Evolutionary conservation across 2,113 vertebrate species (phyloP), one percentile per base, ranked within the genome.

Genomic region (Gasterosteus aculeatus): DNA sequence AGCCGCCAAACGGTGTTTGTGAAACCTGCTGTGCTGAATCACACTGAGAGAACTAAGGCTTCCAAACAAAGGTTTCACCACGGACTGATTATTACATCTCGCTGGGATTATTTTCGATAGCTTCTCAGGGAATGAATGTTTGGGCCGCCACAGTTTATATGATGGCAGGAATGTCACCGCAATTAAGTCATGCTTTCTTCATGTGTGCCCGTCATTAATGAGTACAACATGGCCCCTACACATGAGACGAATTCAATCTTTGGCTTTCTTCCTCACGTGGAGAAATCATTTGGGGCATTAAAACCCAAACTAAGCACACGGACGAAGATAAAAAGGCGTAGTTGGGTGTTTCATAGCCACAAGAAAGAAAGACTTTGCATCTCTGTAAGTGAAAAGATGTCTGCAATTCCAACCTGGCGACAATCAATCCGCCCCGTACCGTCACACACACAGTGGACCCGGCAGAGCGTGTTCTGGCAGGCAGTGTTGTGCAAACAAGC

Each of bases 121-220:
- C 46, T 76, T 82, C 68, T 87, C 39, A 70, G 66, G 49, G 79
- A 71, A 80, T 54, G 71, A 81, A 76, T 59, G 44, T 67, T 83
- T 67, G 68, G 67, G 71, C 42, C 1, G 78, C 74, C 26, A 10
- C 61, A 77, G 74, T 81, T 84, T 70, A 81, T 86, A 78, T 33
- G 72, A 65, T 78, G 59, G 90, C 85, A 77, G 78, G 75, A 82
- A 87, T 82, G 74, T 71, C 63, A 33, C 5, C 61, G 84, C 81
- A 88, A 75, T 87, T 85, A 84, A 78, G 60, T 80, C 62, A 82
- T 80, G 67, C 78, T 85, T 75, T 86, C 63, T 85, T 70, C 72
- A 51, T 80, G 85, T 87, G 82, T 83, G 88, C 82, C 85, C 82
- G 77, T 76, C 81, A 83, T 89, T 90, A 87, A 89, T 86, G 87